Evolutionary conservation across 2,888 invertebrate species (phyloP).

Genomic region (Omphaloscelis lunosa): DNA sequence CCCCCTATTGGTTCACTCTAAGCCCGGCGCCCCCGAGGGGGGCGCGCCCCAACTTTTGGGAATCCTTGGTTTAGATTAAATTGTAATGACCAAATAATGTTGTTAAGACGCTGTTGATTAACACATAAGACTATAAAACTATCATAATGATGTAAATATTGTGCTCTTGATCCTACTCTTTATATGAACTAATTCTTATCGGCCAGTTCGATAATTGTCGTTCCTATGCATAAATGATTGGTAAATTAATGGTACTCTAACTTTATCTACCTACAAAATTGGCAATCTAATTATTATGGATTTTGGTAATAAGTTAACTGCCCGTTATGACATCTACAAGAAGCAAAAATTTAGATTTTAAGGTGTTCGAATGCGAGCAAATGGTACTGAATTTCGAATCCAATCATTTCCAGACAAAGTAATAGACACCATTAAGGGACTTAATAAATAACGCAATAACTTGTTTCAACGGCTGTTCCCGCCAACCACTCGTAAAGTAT

Average conservation of each 20-base stretch:
- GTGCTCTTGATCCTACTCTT: neutral
- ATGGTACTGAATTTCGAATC: slow-evolving; percentile 6
- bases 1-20: no score
- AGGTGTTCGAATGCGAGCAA: neutral
- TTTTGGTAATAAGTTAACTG: neutral
- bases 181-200: neutral
- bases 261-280: neutral
- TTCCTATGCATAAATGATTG: neutral
- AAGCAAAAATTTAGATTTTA: neutral
- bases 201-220: neutral
- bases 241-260: neutral
- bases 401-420: slow-evolving; percentile 20
- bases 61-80: slow-evolving; percentile 11
- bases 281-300: neutral
- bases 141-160: slow-evolving; percentile 17
- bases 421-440: slow-evolving; percentile 14
- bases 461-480: neutral
- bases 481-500: slow-evolving; percentile 26
- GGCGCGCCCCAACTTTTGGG: no score
- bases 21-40: no score
- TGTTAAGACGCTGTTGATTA: slow-evolving; percentile 5
- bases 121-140: neutral
- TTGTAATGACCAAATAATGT: slow-evolving; percentile 20
- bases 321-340: neutral
- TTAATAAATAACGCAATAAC: slow-evolving; percentile 18